Evolutionary conservation across 2,888 invertebrate genomes (phyloP).

Genomic region (Athalia cordata): DNA sequence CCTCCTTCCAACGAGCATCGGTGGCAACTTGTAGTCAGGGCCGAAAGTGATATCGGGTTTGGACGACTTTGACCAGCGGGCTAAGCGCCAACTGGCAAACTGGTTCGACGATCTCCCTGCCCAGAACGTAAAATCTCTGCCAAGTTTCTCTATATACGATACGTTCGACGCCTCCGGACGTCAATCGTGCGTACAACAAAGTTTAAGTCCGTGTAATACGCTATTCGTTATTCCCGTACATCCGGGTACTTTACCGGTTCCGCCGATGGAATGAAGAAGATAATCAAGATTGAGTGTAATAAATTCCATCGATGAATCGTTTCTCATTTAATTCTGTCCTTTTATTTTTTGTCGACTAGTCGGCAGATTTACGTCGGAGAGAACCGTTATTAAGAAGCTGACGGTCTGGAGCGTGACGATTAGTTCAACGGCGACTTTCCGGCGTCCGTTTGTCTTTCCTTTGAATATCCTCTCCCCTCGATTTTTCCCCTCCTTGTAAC

Average conservation of each 20-base stretch:
- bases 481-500: background rate
- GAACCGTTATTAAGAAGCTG: background rate
- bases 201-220: background rate
- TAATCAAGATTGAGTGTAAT: background rate
- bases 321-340: background rate
- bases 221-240: conserved; percentile 30
- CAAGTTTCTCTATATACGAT: background rate
- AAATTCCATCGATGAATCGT: background rate
- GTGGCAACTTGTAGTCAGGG: background rate
- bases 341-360: no score
- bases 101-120: conserved; percentile 23
- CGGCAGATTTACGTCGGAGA: no score
- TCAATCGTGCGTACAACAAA: conserved; percentile 8
- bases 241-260: conserved; percentile 7
- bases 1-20: background rate
- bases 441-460: conserved; percentile 36
- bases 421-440: conserved; percentile 29
- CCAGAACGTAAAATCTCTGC: background rate
- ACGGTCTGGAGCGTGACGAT: conserved; percentile 1
- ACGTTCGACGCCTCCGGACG: background rate
- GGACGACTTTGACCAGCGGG: conserved; percentile 38
- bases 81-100: conserved; percentile 36
- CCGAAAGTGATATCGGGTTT: conserved; percentile 24
- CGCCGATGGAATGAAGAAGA: background rate
- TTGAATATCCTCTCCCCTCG: background rate